Evolutionary conservation across 2,888 invertebrate genomes (phyloP).

Genomic region (Ceraclea dissimilis): DNA sequence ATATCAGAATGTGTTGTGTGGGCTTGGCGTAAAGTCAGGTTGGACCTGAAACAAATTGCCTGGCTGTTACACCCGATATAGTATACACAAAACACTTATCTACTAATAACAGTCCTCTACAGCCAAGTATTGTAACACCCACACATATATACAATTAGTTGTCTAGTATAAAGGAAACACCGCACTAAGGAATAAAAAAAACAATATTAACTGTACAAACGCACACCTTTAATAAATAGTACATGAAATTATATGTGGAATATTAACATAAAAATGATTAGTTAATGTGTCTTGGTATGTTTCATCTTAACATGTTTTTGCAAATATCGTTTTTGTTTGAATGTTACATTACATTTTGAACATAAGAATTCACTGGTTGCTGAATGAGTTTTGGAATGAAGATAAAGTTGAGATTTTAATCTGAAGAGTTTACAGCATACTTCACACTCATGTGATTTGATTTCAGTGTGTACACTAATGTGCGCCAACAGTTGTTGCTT

Average conservation of each 20-base stretch:
- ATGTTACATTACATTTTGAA: slow-evolving; percentile 35
- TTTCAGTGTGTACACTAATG: slow-evolving; percentile 48
- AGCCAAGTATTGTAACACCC: too few relatives aligned
- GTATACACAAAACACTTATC: too few relatives aligned
- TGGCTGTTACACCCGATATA: slow-evolving; percentile 19
- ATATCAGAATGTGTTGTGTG: background rate
- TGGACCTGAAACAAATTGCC: slow-evolving; percentile 25
- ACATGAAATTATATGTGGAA: too few relatives aligned
- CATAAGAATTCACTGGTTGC: slow-evolving; percentile 36
- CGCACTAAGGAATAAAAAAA: too few relatives aligned
- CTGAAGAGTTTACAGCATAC: slow-evolving; percentile 47
- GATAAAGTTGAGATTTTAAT: slow-evolving; percentile 34
- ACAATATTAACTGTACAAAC: too few relatives aligned
- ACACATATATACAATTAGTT: too few relatives aligned
- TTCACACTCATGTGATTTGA: slow-evolving; percentile 45
- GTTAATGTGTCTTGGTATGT: too few relatives aligned
- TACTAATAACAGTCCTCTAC: too few relatives aligned
- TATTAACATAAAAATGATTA: too few relatives aligned
- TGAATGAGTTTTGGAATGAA: slow-evolving; percentile 38
- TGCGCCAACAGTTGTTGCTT: slow-evolving; percentile 48
- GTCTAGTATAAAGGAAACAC: too few relatives aligned
- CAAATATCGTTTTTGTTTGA: slow-evolving; percentile 41
- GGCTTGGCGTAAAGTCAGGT: slow-evolving; percentile 12
- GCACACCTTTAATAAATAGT: too few relatives aligned
- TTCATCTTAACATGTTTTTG: slow-evolving; percentile 30